These are phyloP conservation scores for Hypolimnas misippus DNA, from an alignment of 2,888 invertebrate genomes.

Conservation along the genomic window DNA sequence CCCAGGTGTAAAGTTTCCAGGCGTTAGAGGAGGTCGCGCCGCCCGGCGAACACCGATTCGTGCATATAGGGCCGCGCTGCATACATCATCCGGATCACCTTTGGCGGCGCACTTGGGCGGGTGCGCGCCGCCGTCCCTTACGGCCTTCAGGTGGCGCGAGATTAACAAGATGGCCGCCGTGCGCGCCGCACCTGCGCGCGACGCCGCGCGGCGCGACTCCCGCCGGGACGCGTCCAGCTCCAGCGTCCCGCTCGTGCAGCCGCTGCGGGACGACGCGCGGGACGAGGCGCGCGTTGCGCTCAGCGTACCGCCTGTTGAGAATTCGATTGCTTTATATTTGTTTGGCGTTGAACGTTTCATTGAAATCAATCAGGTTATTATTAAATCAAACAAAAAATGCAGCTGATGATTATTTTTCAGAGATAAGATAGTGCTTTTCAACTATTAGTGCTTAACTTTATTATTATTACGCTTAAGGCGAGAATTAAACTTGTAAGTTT, in stretches of 20 bases:
- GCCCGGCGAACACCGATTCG: slow-evolving; percentile 67
- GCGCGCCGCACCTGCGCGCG: slow-evolving; percentile 96
- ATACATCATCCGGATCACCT: slow-evolving; percentile 84
- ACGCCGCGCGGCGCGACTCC: slow-evolving; percentile 85
- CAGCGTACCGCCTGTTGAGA: slow-evolving; percentile 81
- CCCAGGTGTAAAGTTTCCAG: too few species aligned
- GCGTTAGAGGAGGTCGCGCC: slow-evolving; percentile 51
- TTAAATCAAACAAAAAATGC: too few species aligned
- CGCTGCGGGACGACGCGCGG: slow-evolving; percentile 79
- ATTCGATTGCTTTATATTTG: too few species aligned
- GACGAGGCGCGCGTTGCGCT: slow-evolving; percentile 78
- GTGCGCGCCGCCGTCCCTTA: slow-evolving; percentile 83
- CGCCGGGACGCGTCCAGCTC: slow-evolving; percentile 70
- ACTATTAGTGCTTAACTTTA: too few species aligned
- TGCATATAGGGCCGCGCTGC: slow-evolving; percentile 72
- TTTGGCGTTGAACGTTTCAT: neutral
- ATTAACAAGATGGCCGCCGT: slow-evolving; percentile 97
- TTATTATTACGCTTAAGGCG: too few species aligned
- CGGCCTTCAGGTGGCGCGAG: slow-evolving; percentile 92
- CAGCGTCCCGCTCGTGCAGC: slow-evolving; percentile 73
- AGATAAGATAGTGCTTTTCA: too few species aligned
- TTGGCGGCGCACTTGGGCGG: slow-evolving; percentile 83
- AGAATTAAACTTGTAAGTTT: too few species aligned
- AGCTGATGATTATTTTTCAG: too few species aligned
- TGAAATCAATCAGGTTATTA: too few species aligned